These are phyloP conservation scores for Zeus faber DNA, from an alignment of 2,113 vertebrate genomes.

Conservation along the genomic window DNA sequence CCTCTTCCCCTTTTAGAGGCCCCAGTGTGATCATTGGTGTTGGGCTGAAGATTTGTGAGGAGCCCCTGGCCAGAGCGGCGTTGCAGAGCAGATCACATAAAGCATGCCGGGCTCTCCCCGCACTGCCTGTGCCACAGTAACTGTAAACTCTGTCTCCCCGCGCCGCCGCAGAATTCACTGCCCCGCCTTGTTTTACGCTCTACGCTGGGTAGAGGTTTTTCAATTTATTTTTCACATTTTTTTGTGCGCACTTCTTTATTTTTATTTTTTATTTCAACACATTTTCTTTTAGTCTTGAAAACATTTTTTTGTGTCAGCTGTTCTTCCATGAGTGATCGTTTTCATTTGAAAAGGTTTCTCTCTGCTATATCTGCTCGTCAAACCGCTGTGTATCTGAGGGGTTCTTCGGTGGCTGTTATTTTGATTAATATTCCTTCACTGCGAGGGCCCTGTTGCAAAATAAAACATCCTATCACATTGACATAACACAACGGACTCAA, in stretches of 20 bases:
- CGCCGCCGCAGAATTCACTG: no score
- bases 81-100: slow-evolving; percentile 51
- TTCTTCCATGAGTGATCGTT: slow-evolving; percentile 8
- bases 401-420: slow-evolving; percentile 37
- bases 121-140: slow-evolving; percentile 39
- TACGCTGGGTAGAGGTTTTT: no score
- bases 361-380: slow-evolving; percentile 31
- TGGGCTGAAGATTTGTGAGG: slow-evolving; percentile 64
- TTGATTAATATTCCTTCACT: slow-evolving; percentile 44
- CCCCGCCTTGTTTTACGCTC: not conserved
- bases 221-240: no score
- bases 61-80: slow-evolving; percentile 38
- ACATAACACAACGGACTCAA: slow-evolving; percentile 30
- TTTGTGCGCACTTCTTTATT: no score
- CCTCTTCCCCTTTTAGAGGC: slow-evolving; percentile 54
- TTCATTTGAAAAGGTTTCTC: slow-evolving; percentile 15
- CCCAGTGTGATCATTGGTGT: slow-evolving; percentile 59
- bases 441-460: slow-evolving; percentile 38
- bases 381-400: slow-evolving; percentile 22
- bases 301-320: no score
- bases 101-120: slow-evolving; percentile 44
- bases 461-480: slow-evolving; percentile 56
- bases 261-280: no score
- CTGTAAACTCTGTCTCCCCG: slow-evolving; percentile 47
- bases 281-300: slow-evolving; percentile 8